A percentile compares a stretch with the other conserved stretches of the same genome.
Evolutionary conservation across 2,888 invertebrate species (phyloP).

Genomic region (Frankliniella intonsa): DNA sequence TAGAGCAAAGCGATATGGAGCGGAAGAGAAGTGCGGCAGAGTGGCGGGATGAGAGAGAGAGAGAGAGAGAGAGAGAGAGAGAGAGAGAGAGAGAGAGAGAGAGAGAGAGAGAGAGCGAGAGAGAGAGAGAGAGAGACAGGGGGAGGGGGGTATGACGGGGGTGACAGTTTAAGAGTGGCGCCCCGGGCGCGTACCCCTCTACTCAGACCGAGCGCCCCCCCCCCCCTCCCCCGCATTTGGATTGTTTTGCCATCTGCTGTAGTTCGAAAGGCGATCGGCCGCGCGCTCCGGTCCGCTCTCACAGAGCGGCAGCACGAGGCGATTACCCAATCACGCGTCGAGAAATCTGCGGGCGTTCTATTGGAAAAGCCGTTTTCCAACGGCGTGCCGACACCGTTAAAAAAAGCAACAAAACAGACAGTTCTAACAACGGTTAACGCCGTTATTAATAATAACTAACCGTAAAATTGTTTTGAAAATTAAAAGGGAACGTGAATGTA

Average conservation of each 20-base stretch:
- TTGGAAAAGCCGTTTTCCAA: not conserved
- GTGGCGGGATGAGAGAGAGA: not conserved
- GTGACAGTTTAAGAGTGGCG: not conserved
- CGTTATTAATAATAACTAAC: too few species aligned
- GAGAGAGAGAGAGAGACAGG: not conserved
- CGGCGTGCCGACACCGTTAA: too few species aligned
- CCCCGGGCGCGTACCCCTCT: not conserved
- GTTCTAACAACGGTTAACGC: too few species aligned
- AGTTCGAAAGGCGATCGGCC: not conserved
- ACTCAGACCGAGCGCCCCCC: too few species aligned
- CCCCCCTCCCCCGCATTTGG: not conserved
- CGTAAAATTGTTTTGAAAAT: too few species aligned
- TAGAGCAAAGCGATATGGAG: not conserved
- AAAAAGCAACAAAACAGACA: too few species aligned
- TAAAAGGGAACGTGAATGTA: too few species aligned
- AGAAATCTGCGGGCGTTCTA: not conserved
- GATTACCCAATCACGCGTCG: not conserved
- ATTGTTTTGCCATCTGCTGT: conserved; percentile 20
- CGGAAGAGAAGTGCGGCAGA: not conserved
- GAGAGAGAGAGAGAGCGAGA: too few species aligned
- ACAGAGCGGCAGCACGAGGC: not conserved
- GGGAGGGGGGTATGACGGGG: not conserved
- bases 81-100: too few species aligned
- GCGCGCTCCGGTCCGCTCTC: not conserved
- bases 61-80: not conserved